phyloP scores from a whole-genome alignment of 1,140 invertebrate species.

The Dufourea novaeangliae region DNA sequence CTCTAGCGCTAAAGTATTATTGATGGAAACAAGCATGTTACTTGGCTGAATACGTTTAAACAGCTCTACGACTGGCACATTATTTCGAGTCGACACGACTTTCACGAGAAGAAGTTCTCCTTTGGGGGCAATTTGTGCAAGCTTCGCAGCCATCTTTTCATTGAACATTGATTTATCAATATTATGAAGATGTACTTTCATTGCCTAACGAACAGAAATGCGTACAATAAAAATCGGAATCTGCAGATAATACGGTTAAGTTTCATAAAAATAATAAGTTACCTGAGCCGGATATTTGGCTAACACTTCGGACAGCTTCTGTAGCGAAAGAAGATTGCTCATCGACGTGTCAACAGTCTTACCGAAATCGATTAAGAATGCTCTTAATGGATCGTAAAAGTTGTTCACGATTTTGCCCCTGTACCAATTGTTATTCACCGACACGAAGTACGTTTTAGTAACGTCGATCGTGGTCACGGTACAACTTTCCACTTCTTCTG shows the following conservation, averaged over 20 bases:
- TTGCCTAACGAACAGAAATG: constrained; percentile 75
- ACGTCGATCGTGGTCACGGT: constrained; percentile 48
- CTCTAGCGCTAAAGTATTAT: constrained; percentile 83
- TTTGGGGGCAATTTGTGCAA: constrained; percentile 79
- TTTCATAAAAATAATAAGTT: constrained; percentile 11
- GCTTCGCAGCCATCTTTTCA: constrained; percentile 78
- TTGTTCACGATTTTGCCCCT: constrained; percentile 71
- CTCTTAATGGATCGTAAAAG: constrained; percentile 61
- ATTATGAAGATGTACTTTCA: constrained; percentile 80
- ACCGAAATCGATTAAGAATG: constrained; percentile 80
- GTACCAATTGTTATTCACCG: constrained; percentile 71
- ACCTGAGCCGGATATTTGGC: constrained; percentile 75
- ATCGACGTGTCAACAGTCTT: constrained; percentile 70
- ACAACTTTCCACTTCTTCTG: constrained; percentile 54
- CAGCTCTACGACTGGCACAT: constrained; percentile 82
- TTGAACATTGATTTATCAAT: constrained; percentile 78
- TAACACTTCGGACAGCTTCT: constrained; percentile 72
- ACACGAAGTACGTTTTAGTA: constrained; percentile 75
- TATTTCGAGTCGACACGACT: constrained; percentile 59
- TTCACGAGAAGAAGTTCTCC: constrained; percentile 78
- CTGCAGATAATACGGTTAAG: neutral
- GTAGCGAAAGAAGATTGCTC: constrained; percentile 71
- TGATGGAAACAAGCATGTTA: constrained; percentile 84
- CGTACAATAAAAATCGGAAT: neutral
- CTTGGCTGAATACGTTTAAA: constrained; percentile 83